Base-by-base conservation (phyloP, 2,888 invertebrate species). In the Drosophila quinaria region DNA sequence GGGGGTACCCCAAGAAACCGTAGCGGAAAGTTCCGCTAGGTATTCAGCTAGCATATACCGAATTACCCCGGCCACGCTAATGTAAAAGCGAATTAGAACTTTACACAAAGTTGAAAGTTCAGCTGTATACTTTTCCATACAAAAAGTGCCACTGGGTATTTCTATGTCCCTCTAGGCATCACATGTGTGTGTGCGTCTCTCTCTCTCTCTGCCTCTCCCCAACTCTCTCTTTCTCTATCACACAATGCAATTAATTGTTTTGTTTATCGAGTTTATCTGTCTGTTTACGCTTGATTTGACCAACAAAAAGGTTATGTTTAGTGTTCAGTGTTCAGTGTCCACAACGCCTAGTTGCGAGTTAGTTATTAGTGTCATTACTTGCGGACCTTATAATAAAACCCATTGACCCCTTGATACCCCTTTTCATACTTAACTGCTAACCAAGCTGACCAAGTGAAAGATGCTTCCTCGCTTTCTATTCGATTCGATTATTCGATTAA, bases 191-290 rank as follows among this genome's bases (percentile, higher is more conserved):
- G 31, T 46, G 13, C n/a, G 25, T 35, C 11, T 41, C 9, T 13
- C 50, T 33, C 50, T 13, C 13, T 8, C 35, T 13, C n/a, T 9
- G n/a, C n/a, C 50, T 50, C 17, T 6, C n/a, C 3, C 37, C 42
- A 35, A 33, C 19, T 25, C 5, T 35, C 8, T 52, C 19, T 31
- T 5, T 50, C 55, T 55, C 22, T 51, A 60, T 62, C 35, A 47
- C 72, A 78, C 77, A 78, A 80, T 80, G 80, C 87, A 88, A 84
- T 82, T 81, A 90, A 90, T 90, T 89, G 81, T 85, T 85, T 87
- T 89, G 83, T 78, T 89, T 89, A 85, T 87, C 72, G 67, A 50
- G 75, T 79, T 87, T 90, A 90, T 90, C 90, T 68, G 74, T 75
- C 81, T 49, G 72, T 81, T 90, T 79, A 89, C 90, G 85, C 80